Conservation (phyloP, 2,888 invertebrate genomes). For the Lottia scabra region DNA sequence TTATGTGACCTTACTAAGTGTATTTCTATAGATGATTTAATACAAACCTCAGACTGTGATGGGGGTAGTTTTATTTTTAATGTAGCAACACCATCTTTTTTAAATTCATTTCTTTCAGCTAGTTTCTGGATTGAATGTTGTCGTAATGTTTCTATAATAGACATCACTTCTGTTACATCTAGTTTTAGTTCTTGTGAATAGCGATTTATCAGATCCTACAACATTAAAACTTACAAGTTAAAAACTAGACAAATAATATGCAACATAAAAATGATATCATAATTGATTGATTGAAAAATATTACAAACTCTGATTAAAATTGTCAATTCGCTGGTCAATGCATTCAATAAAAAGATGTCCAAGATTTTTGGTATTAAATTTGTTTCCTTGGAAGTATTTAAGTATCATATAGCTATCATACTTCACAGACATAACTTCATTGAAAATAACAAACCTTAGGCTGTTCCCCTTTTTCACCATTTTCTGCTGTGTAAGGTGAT, state of each 20-base stretch:
- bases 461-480: conserved; percentile 70
- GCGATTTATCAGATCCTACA: conserved; percentile 76
- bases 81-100: conserved; percentile 80
- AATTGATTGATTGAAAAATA: no score
- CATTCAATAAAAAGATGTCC: no score
- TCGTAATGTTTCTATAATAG: conserved; percentile 77
- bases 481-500: conserved; percentile 76
- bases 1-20: no score
- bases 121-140: conserved; percentile 80
- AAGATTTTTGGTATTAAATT: neutral
- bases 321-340: no score
- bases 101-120: conserved; percentile 78
- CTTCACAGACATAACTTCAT: neutral
- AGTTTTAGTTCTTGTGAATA: conserved; percentile 75
- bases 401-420: neutral
- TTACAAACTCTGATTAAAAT: neutral
- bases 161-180: conserved; percentile 72
- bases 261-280: no score
- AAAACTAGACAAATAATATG: no score
- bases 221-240: conserved; percentile 32
- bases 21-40: no score
- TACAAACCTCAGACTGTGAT: conserved; percentile 58
- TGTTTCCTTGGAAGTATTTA: neutral
- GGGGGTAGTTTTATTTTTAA: conserved; percentile 77
- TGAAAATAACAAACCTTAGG: conserved; percentile 40